phyloP scores from a whole-genome alignment of 2,888 invertebrate genomes.

The Cataglyphis livida region DNA sequence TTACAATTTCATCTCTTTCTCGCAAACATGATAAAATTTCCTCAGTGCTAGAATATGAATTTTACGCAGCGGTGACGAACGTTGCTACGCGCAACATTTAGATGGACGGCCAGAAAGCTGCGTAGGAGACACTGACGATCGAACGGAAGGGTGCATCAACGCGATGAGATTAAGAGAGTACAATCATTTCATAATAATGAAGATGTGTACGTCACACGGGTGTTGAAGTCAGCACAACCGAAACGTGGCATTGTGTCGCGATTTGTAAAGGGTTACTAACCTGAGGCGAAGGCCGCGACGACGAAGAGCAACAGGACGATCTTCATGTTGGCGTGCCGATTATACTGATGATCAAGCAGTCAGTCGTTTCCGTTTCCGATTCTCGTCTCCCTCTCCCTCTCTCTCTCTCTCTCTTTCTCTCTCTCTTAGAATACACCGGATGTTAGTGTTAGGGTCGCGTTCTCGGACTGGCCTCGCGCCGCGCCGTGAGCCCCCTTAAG shows the following conservation, averaged over 20 bases:
- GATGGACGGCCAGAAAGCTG: not conserved
- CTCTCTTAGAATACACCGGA: slow-evolving; percentile 80
- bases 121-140: slow-evolving; percentile 6
- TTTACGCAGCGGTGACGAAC: not conserved
- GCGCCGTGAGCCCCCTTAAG: slow-evolving; percentile 84
- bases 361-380: slow-evolving; percentile 81
- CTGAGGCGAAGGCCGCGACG: slow-evolving; percentile 87
- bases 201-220: slow-evolving; percentile 18
- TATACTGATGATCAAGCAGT: slow-evolving; percentile 69
- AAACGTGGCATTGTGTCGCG: slow-evolving; percentile 20
- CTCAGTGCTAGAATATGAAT: not conserved
- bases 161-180: slow-evolving; percentile 13
- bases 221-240: slow-evolving; percentile 13
- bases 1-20: not conserved
- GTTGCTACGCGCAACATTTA: not conserved
- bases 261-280: slow-evolving; percentile 84
- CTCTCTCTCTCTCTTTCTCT: slow-evolving; percentile 4
- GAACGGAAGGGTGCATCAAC: slow-evolving; percentile 17
- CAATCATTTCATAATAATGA: slow-evolving; percentile 49
- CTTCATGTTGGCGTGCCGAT: slow-evolving; percentile 84
- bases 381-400: slow-evolving; percentile 50
- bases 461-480: slow-evolving; percentile 84
- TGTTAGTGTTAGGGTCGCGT: slow-evolving; percentile 85
- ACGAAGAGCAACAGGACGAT: slow-evolving; percentile 87
- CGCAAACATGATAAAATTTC: not conserved